phyloP scores from a whole-genome alignment of 2,888 invertebrate genomes.

The Eueremaeus valkanovi region DNA sequence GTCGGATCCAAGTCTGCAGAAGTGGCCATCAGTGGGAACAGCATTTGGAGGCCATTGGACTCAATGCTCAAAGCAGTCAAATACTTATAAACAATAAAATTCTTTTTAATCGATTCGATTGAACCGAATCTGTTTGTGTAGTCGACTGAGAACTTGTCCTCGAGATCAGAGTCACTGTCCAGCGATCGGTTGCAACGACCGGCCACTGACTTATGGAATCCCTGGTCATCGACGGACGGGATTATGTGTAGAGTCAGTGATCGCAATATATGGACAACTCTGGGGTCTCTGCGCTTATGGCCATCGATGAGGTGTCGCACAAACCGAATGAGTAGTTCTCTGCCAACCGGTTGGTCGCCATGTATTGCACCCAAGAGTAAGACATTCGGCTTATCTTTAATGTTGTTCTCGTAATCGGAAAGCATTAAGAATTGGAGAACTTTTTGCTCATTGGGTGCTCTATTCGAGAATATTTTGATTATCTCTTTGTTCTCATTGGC shows the following conservation, averaged over 20 bases:
- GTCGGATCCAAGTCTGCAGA: conserved; percentile 30
- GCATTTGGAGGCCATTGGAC: conserved; percentile 43
- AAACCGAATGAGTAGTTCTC: conserved; percentile 76
- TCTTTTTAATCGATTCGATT: conserved; percentile 45
- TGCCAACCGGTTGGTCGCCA: conserved; percentile 73
- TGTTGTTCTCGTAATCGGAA: conserved; percentile 18
- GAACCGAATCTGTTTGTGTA: conserved; percentile 42
- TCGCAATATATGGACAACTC: conserved; percentile 62
- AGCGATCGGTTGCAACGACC: conserved; percentile 48
- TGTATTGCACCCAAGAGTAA: conserved; percentile 78
- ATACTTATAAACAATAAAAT: conserved; percentile 42
- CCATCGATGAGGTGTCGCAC: conserved; percentile 72
- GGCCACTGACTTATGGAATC: conserved; percentile 53
- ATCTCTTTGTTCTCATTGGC: conserved; percentile 65
- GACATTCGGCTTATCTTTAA: conserved; percentile 73
- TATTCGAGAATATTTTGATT: conserved; percentile 65
- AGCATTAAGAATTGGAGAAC: conserved; percentile 44
- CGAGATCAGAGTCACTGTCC: conserved; percentile 37
- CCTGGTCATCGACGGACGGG: conserved; percentile 63
- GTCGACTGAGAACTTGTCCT: conserved; percentile 45
- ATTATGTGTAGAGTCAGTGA: conserved; percentile 73
- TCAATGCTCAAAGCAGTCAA: conserved; percentile 48
- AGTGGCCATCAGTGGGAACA: conserved; percentile 36
- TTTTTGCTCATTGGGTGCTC: conserved; percentile 57
- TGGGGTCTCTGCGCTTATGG: conserved; percentile 61